Evolutionary conservation across 1,140 invertebrate genomes (phyloP), one percentile per base, ranked within the genome.

Genomic region (Diachasmimorpha longicaudata): DNA sequence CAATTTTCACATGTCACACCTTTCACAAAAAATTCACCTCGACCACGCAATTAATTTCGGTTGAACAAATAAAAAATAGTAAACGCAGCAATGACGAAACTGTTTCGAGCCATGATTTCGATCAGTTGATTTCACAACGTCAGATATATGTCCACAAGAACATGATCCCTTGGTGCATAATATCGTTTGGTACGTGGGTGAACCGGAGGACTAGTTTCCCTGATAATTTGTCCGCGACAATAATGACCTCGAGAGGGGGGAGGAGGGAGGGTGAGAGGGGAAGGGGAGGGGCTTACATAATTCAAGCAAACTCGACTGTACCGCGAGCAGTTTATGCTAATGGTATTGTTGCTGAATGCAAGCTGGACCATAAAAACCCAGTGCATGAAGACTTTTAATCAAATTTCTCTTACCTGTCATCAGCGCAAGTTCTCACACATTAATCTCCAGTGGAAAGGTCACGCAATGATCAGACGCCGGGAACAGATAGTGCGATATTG

Each of bases 51-150:
- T 52, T 52, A 52, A 52, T 52, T 52, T 42, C 39, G 39, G 48
- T 52, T 42, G 39, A 52, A 52, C 19, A 52, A 52, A 16, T 52
- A 52, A 52, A 52, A 48, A 52, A 52, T 52, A 52, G 16, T 52
- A 21, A 63, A 63, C 19, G 4, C 23, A 63, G 3, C 25, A 63
- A 63, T 25, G 19, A 25, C 58, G 58, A 63, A 63, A 63, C 23
- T 63, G 19, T 63, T 11, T 63, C 58, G 14, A 23, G 23, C 23
- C 48, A 70, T 36, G 70, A 71, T 71, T 52, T 71, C 70, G 46
- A 71, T 71, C 70, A 55, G 19, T 55, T 16, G 44, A 55, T 71
- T 71, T 71, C 70, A 71, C 46, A 71, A 71, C 70, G 44, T 71
- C 16, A n/a, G 21, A 71, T 52, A 14, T 52, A 25, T 36, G 16